Evolutionary conservation across 1,140 invertebrate genomes (phyloP), one percentile per base, ranked within the genome.

Genomic region (Oncopeltus fasciatus): DNA sequence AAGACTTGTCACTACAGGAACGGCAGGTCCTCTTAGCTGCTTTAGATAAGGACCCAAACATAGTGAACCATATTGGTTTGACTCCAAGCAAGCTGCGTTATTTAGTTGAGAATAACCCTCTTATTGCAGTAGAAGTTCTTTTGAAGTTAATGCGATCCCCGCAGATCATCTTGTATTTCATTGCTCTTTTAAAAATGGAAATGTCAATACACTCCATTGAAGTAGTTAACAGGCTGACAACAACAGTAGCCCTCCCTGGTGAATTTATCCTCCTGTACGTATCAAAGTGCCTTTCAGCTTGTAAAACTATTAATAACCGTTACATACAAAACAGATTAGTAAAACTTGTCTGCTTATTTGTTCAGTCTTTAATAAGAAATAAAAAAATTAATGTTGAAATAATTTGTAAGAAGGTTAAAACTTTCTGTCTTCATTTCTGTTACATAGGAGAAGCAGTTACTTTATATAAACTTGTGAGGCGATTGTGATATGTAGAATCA

Each of bases 141-240:
- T 74, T 95, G 24, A 91, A 91, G 72, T 76, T 97, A 51, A 96
- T 97, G 85, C 83, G 92, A 71, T 92, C 90, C 2, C 88, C 85
- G 71, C 90, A 95, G 73, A 95, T 98, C 67, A 94, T 91, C 0
- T 92, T 97, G 75, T 97, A 97, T 75, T 93, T 97, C 71, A 90
- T 87, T 69, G 90, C 95, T 16, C 76, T 98, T 27, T 92, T 98
- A 46, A 96, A 97, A 70, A 98, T 98, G 94, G 93, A 98, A 73
- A 95, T 98, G 87, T 96, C 92, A 2, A 74, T 98, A 49, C 95
- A 98, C 77, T 96, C 92, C 20, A 97, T 98, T 92, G 95, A 98
- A 76, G 95, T 98, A 11, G 94, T 98, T 1, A 98, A 98, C 74
- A 86, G 90, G 69, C 74, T 92, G 46, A 92, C 89, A 2, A 91